Base-by-base conservation (phyloP, 2,888 invertebrate species). In the Nasonia oneida region DNA sequence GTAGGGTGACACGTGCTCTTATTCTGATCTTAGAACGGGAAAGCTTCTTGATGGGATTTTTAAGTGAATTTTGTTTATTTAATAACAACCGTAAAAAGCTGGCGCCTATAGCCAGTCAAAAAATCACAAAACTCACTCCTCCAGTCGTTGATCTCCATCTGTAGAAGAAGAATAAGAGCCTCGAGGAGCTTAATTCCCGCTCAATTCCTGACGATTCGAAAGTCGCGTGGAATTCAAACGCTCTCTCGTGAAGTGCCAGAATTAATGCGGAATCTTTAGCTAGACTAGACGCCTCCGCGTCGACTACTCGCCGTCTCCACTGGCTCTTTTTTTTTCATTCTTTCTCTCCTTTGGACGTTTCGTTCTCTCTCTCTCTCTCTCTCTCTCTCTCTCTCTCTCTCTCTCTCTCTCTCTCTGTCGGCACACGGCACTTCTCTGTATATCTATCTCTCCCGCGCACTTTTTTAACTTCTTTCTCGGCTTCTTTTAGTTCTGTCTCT, bases 221-320 rank as follows among this genome's bases (percentile, higher is more conserved):
- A 67, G 37, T 78, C 78, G 76, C 76, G 37, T 3, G 77, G 70
- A 83, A 77, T 83, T 70, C 39, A 23, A 50, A 47, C 71, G 39
- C n/a, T 12, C n/a, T 18, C 18, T 18, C 18, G 6, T 10, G 15
- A 84, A 70, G 76, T 57, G 67, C 64, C 85, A 64, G 78, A 85
- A 81, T 85, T 81, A 77, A 81, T 85, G 85, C 85, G 71, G 53
- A 64, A 77, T 84, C 74, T 61, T 75, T 39, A 70, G 29, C 23
- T 57, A 8, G 81, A 50, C 76, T 42, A 33, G 67, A 37, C 70
- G 37, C 84, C 70, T 70, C 42, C 33, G 12, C 73, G 67, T 77
- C 53, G 47, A n/a, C 4, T 23, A n/a, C 4, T 23, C 18, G 53
- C 37, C 67, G 47, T n/a, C 71, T 61, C 29, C 29, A 57, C 33